These are phyloP conservation scores for Thripadectes ignobilis DNA, from an alignment of 2,797 vertebrate species.

Conservation along the genomic window DNA sequence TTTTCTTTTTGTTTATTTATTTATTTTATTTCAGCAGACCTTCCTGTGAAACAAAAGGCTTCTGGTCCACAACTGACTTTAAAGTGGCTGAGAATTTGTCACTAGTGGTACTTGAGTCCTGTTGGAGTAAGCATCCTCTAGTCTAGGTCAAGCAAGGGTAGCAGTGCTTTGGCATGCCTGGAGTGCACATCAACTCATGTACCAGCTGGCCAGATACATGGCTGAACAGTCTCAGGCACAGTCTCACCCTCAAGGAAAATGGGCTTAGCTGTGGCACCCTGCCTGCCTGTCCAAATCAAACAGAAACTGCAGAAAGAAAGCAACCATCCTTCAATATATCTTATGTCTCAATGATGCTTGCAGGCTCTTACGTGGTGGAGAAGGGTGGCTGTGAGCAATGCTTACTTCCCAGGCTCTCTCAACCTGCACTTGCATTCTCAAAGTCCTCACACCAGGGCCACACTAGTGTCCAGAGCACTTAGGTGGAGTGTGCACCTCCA, in stretches of 20 bases:
- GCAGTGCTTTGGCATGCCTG: background rate
- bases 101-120: background rate
- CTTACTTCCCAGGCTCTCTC: background rate
- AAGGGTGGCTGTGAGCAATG: background rate
- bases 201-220: background rate
- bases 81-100: background rate
- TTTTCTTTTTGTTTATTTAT: background rate
- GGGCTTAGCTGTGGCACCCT: background rate
- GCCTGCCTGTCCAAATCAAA: background rate
- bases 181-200: fast-evolving
- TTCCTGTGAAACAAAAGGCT: background rate
- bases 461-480: background rate
- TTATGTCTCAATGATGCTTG: background rate
- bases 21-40: background rate
- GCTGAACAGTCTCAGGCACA: background rate
- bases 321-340: background rate
- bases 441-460: fast-evolving
- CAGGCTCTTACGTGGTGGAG: background rate
- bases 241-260: background rate
- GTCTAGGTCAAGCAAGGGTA: background rate
- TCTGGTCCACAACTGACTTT: background rate
- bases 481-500: fast-evolving
- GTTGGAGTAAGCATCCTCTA: background rate
- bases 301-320: background rate
- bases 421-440: background rate